Base-by-base conservation (phyloP, 2,888 invertebrate species). In the Scotopteryx bipunctaria region DNA sequence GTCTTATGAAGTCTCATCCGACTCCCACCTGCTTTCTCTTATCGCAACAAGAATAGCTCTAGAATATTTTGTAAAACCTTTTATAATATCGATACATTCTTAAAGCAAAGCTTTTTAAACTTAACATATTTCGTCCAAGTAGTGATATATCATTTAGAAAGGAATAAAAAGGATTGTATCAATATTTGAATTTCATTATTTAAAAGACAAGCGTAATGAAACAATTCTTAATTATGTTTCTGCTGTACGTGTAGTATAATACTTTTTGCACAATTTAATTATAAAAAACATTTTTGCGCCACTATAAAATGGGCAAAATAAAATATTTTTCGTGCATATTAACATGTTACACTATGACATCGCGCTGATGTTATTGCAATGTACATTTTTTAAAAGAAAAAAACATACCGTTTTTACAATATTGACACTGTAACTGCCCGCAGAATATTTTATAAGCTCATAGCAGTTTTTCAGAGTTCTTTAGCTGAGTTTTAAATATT, bases 1-100 rank as follows among this genome's bases (percentile, higher is more conserved):
- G 42, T 42, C 31, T 85, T 83, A 84, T 83, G 81, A 85, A 81
- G 83, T 81, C 84, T 81, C 81, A 60, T 64, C 81, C 70, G 84
- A 67, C 75, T 25, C n/a, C 21, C 36, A 37, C 36, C 66, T 66
- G 66, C 53, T 65, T 44, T 46, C 56, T 67, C 73, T 69, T 72
- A 67, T 69, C 62, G 25, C 17, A 36, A 17, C 63, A 5, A 70
- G 67, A 70, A 72, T 67, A 64, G 56, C 58, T 57, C 52, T 54
- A 57, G 59, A 63, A 57, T 62, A 29, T 55, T 44, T 48, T 47
- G 52, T 37, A 29, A 32, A 35, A 42, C 33, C 45, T 23, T 37
- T 36, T 19, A n/a, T n/a, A 21, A 1, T 27, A 1, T 9, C 3
- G 1, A 6, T 9, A 27, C 11, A 9, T 5, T 27, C 1, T 3